Evolutionary conservation across 2,797 vertebrate species (phyloP).

Genomic region (Micropoecilia bifurca): DNA sequence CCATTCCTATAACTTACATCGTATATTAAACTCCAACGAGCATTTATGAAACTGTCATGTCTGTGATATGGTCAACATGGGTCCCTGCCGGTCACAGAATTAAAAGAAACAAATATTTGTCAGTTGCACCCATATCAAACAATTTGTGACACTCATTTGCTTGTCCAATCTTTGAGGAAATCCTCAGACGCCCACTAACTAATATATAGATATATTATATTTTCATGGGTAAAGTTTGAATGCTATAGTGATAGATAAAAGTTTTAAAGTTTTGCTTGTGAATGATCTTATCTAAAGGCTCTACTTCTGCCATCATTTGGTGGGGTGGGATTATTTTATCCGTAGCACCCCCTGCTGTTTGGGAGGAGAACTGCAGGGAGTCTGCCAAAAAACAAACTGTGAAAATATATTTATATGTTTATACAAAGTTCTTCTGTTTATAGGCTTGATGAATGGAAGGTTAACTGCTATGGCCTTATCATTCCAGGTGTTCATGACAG

Average conservation of each 20-base stretch:
- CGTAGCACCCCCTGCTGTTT: no score
- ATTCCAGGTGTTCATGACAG: conserved; percentile 82
- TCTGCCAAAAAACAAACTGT: no score
- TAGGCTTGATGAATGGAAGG: conserved; percentile 77
- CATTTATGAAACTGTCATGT: neutral
- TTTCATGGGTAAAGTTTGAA: neutral
- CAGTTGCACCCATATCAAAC: neutral
- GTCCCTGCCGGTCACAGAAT: neutral
- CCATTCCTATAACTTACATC: conserved; percentile 30
- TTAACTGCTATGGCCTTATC: conserved; percentile 77
- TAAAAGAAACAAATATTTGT: neutral
- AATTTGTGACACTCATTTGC: neutral
- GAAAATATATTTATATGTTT: no score
- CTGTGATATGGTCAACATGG: neutral
- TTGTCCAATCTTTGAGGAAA: no score
- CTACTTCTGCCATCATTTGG: no score
- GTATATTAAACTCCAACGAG: neutral
- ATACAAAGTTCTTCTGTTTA: conserved; percentile 47
- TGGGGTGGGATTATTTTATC: no score
- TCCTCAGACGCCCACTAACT: no score
- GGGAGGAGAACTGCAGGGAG: no score
- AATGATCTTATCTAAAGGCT: no score
- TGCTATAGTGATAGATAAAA: no score
- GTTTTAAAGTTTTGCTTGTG: no score
- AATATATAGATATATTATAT: no score